phyloP scores from a whole-genome alignment of 1,140 invertebrate species.

The Capitella teleta region DNA sequence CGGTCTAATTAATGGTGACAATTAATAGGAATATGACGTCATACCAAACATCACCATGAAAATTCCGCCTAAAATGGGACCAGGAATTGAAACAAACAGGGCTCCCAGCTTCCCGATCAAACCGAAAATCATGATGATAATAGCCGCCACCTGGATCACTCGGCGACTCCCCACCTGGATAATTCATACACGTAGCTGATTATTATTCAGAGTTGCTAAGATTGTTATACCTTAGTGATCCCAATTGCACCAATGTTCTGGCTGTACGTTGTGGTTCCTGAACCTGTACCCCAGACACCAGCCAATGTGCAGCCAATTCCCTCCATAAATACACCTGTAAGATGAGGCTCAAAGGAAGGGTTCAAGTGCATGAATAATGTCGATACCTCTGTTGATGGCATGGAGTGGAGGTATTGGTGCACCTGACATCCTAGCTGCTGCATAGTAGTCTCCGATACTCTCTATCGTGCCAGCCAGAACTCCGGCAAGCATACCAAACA shows the following conservation, averaged over 20 bases:
- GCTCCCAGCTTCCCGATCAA: slow-evolving; percentile 46
- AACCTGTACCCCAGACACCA: slow-evolving; percentile 66
- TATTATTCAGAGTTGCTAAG: too few relatives aligned
- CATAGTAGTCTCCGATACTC: slow-evolving; percentile 37
- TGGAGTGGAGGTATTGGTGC: slow-evolving; percentile 6
- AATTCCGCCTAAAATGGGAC: slow-evolving; percentile 75
- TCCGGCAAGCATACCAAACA: slow-evolving; percentile 33
- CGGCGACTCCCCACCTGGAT: slow-evolving; percentile 12
- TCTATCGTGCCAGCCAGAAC: slow-evolving; percentile 32
- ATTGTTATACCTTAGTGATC: slow-evolving; percentile 44
- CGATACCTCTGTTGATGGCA: slow-evolving; percentile 12
- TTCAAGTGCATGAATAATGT: too few relatives aligned
- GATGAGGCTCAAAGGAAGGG: too few relatives aligned
- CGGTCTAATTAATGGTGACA: not conserved
- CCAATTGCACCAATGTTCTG: slow-evolving; percentile 84
- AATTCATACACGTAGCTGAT: too few relatives aligned
- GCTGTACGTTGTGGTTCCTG: slow-evolving; percentile 68
- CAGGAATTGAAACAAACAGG: slow-evolving; percentile 75
- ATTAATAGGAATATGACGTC: not conserved
- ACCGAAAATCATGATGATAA: slow-evolving; percentile 9
- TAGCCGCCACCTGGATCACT: slow-evolving; percentile 7
- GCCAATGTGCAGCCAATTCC: slow-evolving; percentile 71
- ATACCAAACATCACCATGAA: slow-evolving; percentile 77
- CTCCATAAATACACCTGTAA: slow-evolving; percentile 63
- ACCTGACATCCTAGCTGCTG: slow-evolving; percentile 17